Percentiles rank a stretch among this genome's conserved stretches.
These are phyloP conservation scores for Cyprinella venusta DNA, from an alignment of 2,797 vertebrate species.

Conservation along the genomic window DNA sequence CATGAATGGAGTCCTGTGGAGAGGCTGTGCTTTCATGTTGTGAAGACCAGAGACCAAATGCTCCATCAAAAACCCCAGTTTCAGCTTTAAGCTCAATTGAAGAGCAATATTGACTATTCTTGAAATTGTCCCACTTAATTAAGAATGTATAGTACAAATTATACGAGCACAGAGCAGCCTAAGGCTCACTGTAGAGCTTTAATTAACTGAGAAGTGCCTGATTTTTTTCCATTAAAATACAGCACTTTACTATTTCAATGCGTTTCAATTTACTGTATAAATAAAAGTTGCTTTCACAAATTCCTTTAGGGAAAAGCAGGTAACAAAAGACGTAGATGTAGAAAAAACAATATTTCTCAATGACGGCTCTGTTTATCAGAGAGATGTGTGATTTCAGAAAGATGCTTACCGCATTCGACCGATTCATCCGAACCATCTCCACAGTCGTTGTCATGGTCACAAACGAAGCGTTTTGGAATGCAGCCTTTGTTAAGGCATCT, in stretches of 20 bases:
- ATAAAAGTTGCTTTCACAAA: background rate
- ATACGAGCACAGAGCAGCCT: constrained; percentile 66
- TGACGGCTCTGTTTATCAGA: background rate
- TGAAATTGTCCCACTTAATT: constrained; percentile 28
- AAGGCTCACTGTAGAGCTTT: constrained; percentile 68
- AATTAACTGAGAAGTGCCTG: constrained; percentile 30
- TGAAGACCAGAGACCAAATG: constrained; percentile 17
- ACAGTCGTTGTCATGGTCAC: constrained; percentile 96
- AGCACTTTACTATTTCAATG: constrained; percentile 1
- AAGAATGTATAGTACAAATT: constrained; percentile 26
- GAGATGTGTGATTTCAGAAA: constrained; percentile 26
- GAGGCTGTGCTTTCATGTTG: constrained; percentile 25
- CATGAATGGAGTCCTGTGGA: constrained; percentile 17
- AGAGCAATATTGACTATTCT: background rate
- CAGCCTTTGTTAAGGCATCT: constrained; percentile 92
- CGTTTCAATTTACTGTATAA: constrained; percentile 7
- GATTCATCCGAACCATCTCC: constrained; percentile 96
- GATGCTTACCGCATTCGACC: constrained; percentile 89
- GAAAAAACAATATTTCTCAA: background rate
- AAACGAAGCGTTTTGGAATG: constrained; percentile 91
- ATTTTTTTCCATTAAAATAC: constrained; percentile 20
- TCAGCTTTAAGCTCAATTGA: background rate
- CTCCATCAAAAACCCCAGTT: constrained; percentile 16
- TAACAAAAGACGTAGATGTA: background rate
- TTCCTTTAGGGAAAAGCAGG: background rate